These are phyloP conservation scores for Escarpia spicata DNA, from an alignment of 2,888 invertebrate species.

Conservation along the genomic window DNA sequence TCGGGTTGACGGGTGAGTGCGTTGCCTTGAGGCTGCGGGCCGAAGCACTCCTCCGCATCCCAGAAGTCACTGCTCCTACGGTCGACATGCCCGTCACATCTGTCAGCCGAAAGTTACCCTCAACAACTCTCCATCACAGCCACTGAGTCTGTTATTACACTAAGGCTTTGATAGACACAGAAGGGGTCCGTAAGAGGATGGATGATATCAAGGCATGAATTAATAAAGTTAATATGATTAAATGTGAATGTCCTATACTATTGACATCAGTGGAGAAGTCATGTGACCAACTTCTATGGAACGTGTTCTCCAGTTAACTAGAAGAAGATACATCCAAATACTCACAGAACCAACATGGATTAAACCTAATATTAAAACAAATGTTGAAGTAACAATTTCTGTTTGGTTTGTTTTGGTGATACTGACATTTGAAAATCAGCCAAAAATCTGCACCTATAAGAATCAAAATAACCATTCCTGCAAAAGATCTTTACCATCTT, in stretches of 20 bases:
- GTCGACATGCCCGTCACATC: not conserved
- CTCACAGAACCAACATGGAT: too few species aligned
- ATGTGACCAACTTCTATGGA: too few species aligned
- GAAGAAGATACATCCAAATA: too few species aligned
- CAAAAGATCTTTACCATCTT: too few species aligned
- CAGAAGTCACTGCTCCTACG: conserved; percentile 33
- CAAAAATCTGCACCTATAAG: too few species aligned
- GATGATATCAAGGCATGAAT: not conserved
- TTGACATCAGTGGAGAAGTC: too few species aligned
- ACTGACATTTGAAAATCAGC: too few species aligned
- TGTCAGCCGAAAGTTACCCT: not conserved
- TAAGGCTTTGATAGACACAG: not conserved
- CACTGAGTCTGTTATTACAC: not conserved
- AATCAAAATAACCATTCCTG: too few species aligned
- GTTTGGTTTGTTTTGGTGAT: too few species aligned
- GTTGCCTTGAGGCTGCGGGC: conserved; percentile 49
- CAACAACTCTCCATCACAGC: not conserved
- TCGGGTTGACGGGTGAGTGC: conserved; percentile 30
- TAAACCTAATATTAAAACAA: too few species aligned
- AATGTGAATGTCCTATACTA: not conserved
- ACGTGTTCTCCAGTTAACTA: too few species aligned
- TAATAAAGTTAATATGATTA: not conserved
- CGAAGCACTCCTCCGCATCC: conserved; percentile 53
- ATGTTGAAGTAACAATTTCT: too few species aligned
- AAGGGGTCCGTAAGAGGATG: not conserved